Conservation (phyloP, 2,888 invertebrate genomes). For the Beris chalybata region DNA sequence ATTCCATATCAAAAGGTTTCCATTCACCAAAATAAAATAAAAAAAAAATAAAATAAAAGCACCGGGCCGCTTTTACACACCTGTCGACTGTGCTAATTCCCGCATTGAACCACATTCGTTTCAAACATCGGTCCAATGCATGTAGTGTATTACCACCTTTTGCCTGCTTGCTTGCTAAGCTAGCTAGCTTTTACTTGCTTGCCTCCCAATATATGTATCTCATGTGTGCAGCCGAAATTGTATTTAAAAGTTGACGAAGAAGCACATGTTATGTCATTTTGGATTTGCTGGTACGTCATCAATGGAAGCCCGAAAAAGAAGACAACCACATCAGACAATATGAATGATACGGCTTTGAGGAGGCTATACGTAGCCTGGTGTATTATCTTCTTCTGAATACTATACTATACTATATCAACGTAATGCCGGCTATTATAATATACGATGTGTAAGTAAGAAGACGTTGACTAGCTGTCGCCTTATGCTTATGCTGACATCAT, state of each 20-base stretch:
- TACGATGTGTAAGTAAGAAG: slow-evolving; percentile 17
- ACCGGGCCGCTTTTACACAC: slow-evolving; percentile 17
- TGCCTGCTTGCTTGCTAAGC: no score
- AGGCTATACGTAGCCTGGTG: no score
- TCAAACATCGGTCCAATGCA: slow-evolving; percentile 29
- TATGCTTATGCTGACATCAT: background rate
- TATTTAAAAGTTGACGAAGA: slow-evolving; percentile 27
- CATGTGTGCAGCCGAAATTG: slow-evolving; percentile 12
- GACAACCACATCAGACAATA: slow-evolving; percentile 1
- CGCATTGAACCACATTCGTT: slow-evolving; percentile 13
- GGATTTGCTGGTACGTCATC: slow-evolving; percentile 28
- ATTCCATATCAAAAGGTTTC: slow-evolving; percentile 25
- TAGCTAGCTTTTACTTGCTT: no score
- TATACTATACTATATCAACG: no score
- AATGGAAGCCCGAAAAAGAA: slow-evolving; percentile 23
- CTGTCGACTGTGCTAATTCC: slow-evolving; percentile 32
- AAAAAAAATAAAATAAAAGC: slow-evolving; percentile 13
- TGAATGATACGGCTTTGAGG: no score
- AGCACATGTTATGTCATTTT: slow-evolving; percentile 26
- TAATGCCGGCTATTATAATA: background rate
- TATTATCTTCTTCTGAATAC: no score
- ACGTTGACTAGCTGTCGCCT: slow-evolving; percentile 27
- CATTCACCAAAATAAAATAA: slow-evolving; percentile 30
- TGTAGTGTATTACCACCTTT: slow-evolving; percentile 1
- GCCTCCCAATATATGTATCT: no score